Evolutionary conservation across 2,797 vertebrate species (phyloP), one percentile per base, ranked within the genome.

Genomic region (Nothura maculosa): DNA sequence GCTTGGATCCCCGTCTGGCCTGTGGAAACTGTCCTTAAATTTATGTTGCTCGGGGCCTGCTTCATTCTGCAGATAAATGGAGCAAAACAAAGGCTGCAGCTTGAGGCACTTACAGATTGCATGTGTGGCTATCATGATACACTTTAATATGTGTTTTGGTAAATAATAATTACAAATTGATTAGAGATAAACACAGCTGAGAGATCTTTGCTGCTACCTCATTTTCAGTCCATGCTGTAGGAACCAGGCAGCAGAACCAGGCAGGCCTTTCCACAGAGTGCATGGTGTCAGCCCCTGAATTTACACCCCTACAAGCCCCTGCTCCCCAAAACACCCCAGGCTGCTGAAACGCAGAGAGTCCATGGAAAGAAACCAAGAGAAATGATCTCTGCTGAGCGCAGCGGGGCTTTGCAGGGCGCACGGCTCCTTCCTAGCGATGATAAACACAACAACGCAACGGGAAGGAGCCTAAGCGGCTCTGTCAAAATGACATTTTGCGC

Each of bases 121-220:
- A 1, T 3, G 5, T 24, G 17, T 75, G 0, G 0, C 17, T 62
- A 20, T 18, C 11, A 7, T 12, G 34, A 83, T 43, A 11, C 0
- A 0, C 30, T 85, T 55, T 38, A 50, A 50, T 30, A n/a, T 0
- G 7, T 6, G 15, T 3, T 84, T 82, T 38, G 17, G 81, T 42
- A 91, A 87, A 58, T 9, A 38, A 5, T 17, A 38, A 50, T 85
- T 80, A 78, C 82, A 77, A 91, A 77, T 68, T 6, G 1, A 77
- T 61, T 82, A 67, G 66, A 79, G 74, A 27, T 27, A 6, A 0
- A 19, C 27, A 4, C 10, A 1, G 0, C 4, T n/a, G 42, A 75
- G 72, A 89, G 28, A 40, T 8, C 38, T 83, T 52, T 27, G 42
- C 12, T 43, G 5, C 1, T 38, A 43, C 45, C 22, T 60, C 8